Base-by-base conservation (phyloP, 2,888 invertebrate genomes). In the Drosophila paucipuncta region DNA sequence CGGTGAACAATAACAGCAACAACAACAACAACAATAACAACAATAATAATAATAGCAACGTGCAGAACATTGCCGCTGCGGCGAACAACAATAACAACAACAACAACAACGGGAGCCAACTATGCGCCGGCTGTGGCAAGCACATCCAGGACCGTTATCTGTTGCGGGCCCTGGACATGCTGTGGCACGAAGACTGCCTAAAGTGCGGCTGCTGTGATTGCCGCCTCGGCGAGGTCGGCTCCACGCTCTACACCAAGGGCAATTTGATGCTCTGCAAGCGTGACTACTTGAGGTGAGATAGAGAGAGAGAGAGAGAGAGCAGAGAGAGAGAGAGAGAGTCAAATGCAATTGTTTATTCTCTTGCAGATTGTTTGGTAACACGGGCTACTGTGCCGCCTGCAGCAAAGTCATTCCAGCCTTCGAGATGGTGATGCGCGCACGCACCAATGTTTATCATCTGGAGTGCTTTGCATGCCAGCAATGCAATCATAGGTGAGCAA, bases 381-480 rank as follows among this genome's bases (percentile, higher is more conserved):
- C 98, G 22, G 99, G 99, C 35, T 97, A 97, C 94, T 99, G 99
- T 94, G 97, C 99, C 37, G 99, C 99, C 28, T 99, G 99, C 94
- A 97, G 97, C 93, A 99, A 99, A 94, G 97, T 98, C 92, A 99
- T 99, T 93, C 99, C 99, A 4, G 99, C 99, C 61, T 99, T 99
- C 93, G 99, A 99, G 94, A 98, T 99, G 98, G 99, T 99, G 86
- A 99, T 99, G 99, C 95, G 99, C 84, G 99, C 99, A 54, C 96
- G 98, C 90, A 97, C 97, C 94, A 99, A 99, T 92, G 99, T 99
- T 75, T 99, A 99, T 94, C 99, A 99, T 93, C 95, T 99, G 91
- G 99, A 99, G 94, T 99, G 99, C 94, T 99, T 99, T 94, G 99
- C 99, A 62, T 99, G 99, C 93, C 99, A 99, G 92, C 98, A 99